Conservation (phyloP, 2,113 vertebrate species). For the Ursus arctos region DNA sequence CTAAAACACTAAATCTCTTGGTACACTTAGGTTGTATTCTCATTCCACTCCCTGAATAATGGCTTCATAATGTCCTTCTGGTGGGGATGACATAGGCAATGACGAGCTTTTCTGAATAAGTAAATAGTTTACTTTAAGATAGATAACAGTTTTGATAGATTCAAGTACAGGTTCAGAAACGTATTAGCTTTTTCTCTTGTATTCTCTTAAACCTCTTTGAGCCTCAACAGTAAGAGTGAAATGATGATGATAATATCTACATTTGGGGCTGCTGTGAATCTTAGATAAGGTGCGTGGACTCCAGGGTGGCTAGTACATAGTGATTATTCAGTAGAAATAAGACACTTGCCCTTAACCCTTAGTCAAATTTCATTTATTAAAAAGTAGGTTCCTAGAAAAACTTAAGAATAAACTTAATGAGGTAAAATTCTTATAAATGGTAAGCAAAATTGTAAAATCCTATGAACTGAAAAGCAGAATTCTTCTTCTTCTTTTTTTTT, state of each 20-base stretch:
- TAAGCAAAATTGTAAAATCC: constrained; percentile 26
- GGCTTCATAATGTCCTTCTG: neutral
- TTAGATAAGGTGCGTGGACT: neutral
- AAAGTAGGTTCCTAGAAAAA: neutral
- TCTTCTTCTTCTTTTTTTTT: no score
- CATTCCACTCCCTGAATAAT: neutral
- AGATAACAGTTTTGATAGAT: neutral
- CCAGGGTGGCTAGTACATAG: neutral
- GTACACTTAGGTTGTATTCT: neutral
- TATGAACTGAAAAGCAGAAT: neutral
- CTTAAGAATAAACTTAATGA: neutral
- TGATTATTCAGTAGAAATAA: neutral
- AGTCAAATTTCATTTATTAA: neutral
- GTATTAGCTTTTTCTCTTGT: neutral
- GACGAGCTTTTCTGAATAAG: neutral
- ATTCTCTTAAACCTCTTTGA: neutral
- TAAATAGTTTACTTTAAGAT: constrained; percentile 41
- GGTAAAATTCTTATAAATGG: neutral
- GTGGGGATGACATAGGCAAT: neutral
- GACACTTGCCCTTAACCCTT: neutral
- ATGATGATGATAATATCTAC: neutral
- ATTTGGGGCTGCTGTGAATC: neutral
- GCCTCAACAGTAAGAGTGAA: neutral
- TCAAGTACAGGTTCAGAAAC: neutral
- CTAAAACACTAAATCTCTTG: neutral